These are phyloP conservation scores for Tragelaphus eurycerus DNA, from an alignment of 2,797 vertebrate genomes.

Conservation along the genomic window DNA sequence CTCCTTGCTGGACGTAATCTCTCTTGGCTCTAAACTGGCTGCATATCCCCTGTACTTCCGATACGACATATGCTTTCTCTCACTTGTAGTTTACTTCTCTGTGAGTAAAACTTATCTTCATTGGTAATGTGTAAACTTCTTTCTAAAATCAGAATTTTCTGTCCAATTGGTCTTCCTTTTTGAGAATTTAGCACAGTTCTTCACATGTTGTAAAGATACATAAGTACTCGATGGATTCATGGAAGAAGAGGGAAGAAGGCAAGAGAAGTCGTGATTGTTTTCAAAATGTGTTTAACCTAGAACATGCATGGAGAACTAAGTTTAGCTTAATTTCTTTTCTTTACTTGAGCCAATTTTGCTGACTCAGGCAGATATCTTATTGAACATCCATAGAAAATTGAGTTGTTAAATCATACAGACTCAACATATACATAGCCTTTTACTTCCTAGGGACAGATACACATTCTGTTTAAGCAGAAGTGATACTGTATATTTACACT, in stretches of 20 bases:
- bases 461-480: not conserved
- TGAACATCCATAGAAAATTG: not conserved
- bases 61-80: not conserved
- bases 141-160: not conserved
- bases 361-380: not conserved
- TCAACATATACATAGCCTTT: not conserved
- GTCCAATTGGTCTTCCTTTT: not conserved
- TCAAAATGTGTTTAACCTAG: not conserved
- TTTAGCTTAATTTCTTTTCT: not conserved
- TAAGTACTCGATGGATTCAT: not conserved
- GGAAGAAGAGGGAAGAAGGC: not conserved
- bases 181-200: not conserved
- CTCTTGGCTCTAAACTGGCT: not conserved
- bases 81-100: not conserved
- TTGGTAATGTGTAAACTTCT: not conserved
- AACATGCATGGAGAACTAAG: not conserved
- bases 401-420: not conserved
- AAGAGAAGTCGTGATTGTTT: not conserved
- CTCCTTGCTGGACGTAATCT: not conserved
- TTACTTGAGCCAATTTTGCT: not conserved
- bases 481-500: not conserved
- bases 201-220: not conserved
- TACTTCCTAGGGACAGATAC: not conserved
- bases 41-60: not conserved
- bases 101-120: not conserved